Base-by-base conservation (phyloP, 2,797 vertebrate species). In the Acestrorhynchus altus region DNA sequence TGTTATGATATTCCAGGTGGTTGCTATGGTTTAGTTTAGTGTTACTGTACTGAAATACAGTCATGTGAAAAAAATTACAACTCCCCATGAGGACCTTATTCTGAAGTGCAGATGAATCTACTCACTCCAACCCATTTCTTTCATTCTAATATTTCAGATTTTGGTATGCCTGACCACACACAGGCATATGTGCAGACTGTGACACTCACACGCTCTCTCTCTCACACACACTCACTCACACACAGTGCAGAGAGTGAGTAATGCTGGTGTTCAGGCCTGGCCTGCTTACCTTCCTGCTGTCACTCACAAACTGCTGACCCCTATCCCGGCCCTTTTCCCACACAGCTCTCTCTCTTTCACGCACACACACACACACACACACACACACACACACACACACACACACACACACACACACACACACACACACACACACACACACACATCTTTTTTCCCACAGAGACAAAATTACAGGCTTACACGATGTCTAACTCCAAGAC, bases 211-310 rank as follows among this genome's bases (percentile, higher is more conserved):
- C 65, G 42, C 47, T 54, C 26, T 54, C 26, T 20, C 67, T 52
- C 47, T 20, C 35, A 72, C 52, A 72, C 54, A 72, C 76, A 60
- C 70, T 28, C 39, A 60, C 52, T 59, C 54, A 59, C 76, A 66
- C 51, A 66, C 81, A 75, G 76, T 69, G 84, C 78, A 60, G 63
- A 44, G 57, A 73, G 61, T 56, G 81, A 63, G 68, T 54, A 76
- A 66, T 54, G 54, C 54, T 1, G 15, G 24, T 72, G 72, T 4
- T 61, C 61, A 56, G 60, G 16, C n/a, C 74, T 82, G 79, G 84
- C 76, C 51, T 59, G 39, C 70, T 69, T 71, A 76, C 83, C 78
- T 86, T 88, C 81, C 85, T 80, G 83, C 69, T 83, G 78, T 89
- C 83, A 68, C 57, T 86, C 81, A 74, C 75, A 82, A 86, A 78